phyloP scores from a whole-genome alignment of 1,140 invertebrate genomes.

The Calycopis cecrops region DNA sequence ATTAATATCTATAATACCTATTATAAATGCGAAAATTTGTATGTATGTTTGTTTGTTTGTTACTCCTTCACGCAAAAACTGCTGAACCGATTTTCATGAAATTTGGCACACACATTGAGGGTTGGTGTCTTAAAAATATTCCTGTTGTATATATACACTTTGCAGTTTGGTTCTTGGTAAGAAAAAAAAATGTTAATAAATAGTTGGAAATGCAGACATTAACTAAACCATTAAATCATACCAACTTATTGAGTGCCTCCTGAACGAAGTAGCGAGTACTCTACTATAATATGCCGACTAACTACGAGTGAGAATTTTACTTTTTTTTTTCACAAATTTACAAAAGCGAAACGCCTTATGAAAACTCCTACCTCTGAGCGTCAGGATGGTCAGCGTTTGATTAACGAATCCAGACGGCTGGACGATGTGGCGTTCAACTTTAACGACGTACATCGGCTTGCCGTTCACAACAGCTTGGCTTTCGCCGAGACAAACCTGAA shows the following conservation, averaged over 20 bases:
- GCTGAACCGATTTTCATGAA: too few relatives aligned
- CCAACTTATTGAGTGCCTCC: background rate
- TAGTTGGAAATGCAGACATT: too few relatives aligned
- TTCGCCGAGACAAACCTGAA: conserved; percentile 57
- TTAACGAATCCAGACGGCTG: conserved; percentile 72
- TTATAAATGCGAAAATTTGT: too few relatives aligned
- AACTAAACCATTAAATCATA: background rate
- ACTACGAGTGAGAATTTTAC: background rate
- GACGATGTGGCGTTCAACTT: conserved; percentile 74
- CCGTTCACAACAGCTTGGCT: conserved; percentile 68
- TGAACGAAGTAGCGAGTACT: background rate
- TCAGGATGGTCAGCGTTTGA: conserved; percentile 65
- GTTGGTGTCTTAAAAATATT: too few relatives aligned
- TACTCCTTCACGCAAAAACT: too few relatives aligned
- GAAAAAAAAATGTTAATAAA: too few relatives aligned
- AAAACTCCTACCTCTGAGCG: conserved; percentile 54
- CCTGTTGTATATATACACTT: too few relatives aligned
- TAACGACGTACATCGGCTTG: conserved; percentile 64
- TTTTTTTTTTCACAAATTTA: too few relatives aligned
- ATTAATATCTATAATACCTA: too few relatives aligned
- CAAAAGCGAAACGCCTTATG: conserved; percentile 2
- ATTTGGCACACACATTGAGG: too few relatives aligned
- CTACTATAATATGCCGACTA: background rate
- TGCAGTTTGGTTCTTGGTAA: too few relatives aligned
- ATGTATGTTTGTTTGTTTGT: too few relatives aligned